Conservation (phyloP, 2,888 invertebrate genomes). For the Coleophora deauratella region DNA sequence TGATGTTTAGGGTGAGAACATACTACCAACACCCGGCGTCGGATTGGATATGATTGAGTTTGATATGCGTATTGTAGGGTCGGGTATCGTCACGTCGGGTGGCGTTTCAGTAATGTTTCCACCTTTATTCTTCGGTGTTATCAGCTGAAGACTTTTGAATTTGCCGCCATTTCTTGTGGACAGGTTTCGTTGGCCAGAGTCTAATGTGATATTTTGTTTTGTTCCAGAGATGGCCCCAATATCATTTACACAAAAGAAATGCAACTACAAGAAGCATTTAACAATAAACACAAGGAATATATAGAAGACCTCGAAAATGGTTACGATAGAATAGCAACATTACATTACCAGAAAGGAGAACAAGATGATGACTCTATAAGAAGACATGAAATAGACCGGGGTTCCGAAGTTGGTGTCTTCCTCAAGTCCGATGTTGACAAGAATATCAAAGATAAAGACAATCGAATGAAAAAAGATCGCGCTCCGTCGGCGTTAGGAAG, state of each 20-base stretch:
- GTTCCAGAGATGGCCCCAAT: constrained; percentile 67
- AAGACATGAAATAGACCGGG: constrained; percentile 84
- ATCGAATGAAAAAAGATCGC: constrained; percentile 41
- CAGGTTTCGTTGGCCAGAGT: no score
- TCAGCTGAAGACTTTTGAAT: no score
- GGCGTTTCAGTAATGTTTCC: no score
- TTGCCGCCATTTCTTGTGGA: no score
- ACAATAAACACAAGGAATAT: constrained; percentile 71
- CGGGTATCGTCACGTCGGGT: no score
- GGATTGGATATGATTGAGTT: no score
- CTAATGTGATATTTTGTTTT: neutral
- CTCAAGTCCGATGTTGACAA: constrained; percentile 53
- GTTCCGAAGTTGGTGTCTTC: constrained; percentile 77
- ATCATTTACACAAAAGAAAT: constrained; percentile 73
- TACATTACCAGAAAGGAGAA: constrained; percentile 65
- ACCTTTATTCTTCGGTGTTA: no score
- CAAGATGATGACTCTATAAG: constrained; percentile 82
- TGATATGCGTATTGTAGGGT: no score
- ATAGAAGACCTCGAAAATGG: constrained; percentile 76
- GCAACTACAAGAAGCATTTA: constrained; percentile 63
- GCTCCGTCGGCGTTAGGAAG: constrained; percentile 65
- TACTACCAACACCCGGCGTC: no score
- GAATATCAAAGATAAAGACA: constrained; percentile 41
- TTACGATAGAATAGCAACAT: constrained; percentile 66
- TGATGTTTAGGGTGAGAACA: no score